Percentiles rank a stretch among this genome's conserved stretches.
Evolutionary conservation across 2,797 vertebrate species (phyloP).

Genomic region (Clangula hyemalis): DNA sequence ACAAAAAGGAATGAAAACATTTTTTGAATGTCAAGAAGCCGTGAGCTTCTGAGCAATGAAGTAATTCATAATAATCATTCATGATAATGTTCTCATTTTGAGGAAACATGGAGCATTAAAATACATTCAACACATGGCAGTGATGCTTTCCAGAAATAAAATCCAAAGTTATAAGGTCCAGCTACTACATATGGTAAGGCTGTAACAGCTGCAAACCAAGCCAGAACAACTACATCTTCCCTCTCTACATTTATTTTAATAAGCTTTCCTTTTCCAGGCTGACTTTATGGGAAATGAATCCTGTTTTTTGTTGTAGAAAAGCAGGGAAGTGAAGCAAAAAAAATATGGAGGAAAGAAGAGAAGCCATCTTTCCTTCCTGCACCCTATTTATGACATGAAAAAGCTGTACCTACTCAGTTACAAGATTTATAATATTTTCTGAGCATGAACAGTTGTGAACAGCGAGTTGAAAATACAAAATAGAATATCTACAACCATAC

Average conservation of each 20-base stretch:
- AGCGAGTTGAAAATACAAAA: neutral
- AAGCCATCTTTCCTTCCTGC: neutral
- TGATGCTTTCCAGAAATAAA: conserved; percentile 28
- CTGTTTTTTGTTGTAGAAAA: neutral
- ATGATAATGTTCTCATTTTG: neutral
- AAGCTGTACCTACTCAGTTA: neutral
- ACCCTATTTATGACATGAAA: neutral
- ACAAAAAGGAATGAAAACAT: neutral
- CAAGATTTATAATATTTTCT: neutral
- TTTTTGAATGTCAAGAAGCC: neutral
- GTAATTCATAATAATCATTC: neutral
- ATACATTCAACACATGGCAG: neutral
- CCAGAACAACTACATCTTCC: neutral
- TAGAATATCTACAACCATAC: neutral
- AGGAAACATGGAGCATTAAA: neutral
- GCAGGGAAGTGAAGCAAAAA: neutral
- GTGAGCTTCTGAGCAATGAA: neutral
- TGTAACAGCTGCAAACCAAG: neutral
- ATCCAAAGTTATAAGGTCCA: neutral
- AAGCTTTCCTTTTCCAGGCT: neutral
- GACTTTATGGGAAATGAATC: neutral
- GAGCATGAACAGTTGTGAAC: neutral
- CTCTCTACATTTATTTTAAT: neutral
- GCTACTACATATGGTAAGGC: neutral
- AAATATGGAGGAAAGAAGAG: neutral